Evolutionary conservation across 1,140 invertebrate species (phyloP).

Genomic region (Cotesia glomerata): DNA sequence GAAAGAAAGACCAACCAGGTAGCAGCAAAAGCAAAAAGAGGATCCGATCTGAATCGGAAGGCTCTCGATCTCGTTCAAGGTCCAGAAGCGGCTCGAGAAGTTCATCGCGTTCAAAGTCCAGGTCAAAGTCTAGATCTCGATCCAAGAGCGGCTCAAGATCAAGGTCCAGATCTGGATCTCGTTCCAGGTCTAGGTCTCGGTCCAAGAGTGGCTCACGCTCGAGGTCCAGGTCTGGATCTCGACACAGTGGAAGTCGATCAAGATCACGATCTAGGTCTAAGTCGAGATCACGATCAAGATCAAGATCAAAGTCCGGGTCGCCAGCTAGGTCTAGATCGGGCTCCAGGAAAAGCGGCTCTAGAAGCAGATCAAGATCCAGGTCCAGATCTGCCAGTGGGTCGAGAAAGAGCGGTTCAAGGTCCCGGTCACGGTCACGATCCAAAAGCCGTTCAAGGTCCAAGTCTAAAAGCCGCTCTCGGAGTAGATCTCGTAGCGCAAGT

Average conservation of each 20-base stretch:
- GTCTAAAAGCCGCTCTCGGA: slow-evolving; percentile 51
- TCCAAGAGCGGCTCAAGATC: no score
- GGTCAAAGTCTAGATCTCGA: no score
- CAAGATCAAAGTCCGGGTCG: slow-evolving; percentile 39
- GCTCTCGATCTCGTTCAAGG: no score
- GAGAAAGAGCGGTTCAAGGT: slow-evolving; percentile 38
- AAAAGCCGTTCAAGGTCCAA: slow-evolving; percentile 37
- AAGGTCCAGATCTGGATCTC: slow-evolving; percentile 45
- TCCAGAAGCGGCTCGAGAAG: slow-evolving; percentile 29
- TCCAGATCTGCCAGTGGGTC: slow-evolving; percentile 40
- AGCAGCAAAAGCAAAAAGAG: slow-evolving; percentile 60
- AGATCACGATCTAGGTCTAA: slow-evolving; percentile 32
- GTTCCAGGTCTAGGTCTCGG: no score
- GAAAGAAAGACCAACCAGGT: slow-evolving; percentile 68
- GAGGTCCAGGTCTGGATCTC: slow-evolving; percentile 33
- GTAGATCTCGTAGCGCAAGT: slow-evolving; percentile 42
- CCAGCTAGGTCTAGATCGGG: slow-evolving; percentile 47
- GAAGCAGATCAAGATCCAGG: slow-evolving; percentile 45
- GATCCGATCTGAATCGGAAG: slow-evolving; percentile 62
- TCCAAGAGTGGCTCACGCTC: slow-evolving; percentile 34
- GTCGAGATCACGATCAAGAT: slow-evolving; percentile 43
- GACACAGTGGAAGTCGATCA: background rate
- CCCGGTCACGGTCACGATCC: slow-evolving; percentile 37
- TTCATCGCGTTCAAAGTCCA: no score
- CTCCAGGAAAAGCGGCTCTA: slow-evolving; percentile 40